Percentiles rank a stretch among this genome's conserved stretches.
Evolutionary conservation across 2,888 invertebrate genomes (phyloP).

Genomic region (Drosophila cracens): DNA sequence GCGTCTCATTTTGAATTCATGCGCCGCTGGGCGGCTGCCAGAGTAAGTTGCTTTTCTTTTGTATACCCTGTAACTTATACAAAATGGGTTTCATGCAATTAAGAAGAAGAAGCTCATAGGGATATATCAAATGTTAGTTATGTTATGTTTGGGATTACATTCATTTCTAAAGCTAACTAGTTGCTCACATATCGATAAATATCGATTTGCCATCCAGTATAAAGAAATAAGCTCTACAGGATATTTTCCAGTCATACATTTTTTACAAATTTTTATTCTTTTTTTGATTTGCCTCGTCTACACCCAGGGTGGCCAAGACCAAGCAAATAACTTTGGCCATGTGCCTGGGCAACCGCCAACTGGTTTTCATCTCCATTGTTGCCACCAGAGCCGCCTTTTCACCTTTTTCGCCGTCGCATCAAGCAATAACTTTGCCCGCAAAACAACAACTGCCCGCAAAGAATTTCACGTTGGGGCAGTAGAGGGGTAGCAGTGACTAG

Average conservation of each 20-base stretch:
- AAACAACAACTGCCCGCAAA: conserved; percentile 44
- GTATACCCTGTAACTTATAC: conserved; percentile 1
- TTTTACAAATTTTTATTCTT: not conserved
- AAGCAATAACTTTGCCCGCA: conserved; percentile 71
- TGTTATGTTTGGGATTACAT: not conserved
- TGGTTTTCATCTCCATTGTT: conserved; percentile 54
- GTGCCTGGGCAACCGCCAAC: conserved; percentile 47
- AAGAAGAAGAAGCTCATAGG: not conserved
- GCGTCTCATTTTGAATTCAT: conserved; percentile 77
- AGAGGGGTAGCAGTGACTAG: not conserved
- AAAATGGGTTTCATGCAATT: not conserved
- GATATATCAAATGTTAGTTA: not conserved
- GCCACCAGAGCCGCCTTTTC: conserved; percentile 49
- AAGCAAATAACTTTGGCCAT: conserved; percentile 73
- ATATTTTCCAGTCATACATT: not conserved
- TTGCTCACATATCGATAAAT: not conserved
- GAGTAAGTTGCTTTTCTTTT: conserved; percentile 2
- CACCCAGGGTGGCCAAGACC: conserved; percentile 43
- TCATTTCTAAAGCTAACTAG: not conserved
- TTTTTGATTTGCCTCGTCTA: conserved; percentile 5
- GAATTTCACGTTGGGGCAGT: not conserved
- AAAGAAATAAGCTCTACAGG: not conserved
- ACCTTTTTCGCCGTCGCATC: conserved; percentile 49
- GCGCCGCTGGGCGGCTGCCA: conserved; percentile 51
- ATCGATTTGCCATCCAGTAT: not conserved